Evolutionary conservation across 1,140 invertebrate species (phyloP).

Genomic region (Drosophila tani): DNA sequence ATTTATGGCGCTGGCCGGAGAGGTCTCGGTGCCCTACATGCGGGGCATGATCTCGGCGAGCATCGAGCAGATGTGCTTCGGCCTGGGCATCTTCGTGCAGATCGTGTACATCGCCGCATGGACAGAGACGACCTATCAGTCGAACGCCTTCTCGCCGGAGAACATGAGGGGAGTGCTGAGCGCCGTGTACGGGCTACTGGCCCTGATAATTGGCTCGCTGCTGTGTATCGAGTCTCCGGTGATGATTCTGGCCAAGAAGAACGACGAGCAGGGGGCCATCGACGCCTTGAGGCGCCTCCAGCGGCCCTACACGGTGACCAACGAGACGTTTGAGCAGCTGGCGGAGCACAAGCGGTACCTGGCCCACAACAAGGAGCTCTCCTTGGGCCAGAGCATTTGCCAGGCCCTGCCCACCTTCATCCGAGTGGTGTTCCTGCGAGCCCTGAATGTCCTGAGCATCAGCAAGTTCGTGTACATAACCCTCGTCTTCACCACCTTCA

Average conservation of each 20-base stretch:
- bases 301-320: conserved; percentile 49
- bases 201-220: conserved; percentile 32
- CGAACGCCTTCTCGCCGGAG: conserved; percentile 34
- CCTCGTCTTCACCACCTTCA: background rate
- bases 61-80: conserved; percentile 47
- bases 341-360: conserved; percentile 67
- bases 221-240: conserved; percentile 67
- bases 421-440: conserved; percentile 26
- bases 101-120: conserved; percentile 40
- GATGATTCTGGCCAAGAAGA: conserved; percentile 49
- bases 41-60: conserved; percentile 35
- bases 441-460: conserved; percentile 55
- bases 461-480: conserved; percentile 4
- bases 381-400: conserved; percentile 28
- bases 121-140: background rate
- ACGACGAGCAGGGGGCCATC: conserved; percentile 49
- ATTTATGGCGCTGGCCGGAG: conserved; percentile 55
- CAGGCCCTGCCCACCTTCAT: conserved; percentile 51
- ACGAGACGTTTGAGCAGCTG: conserved; percentile 62
- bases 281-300: conserved; percentile 62
- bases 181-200: conserved; percentile 46
- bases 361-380: conserved; percentile 57
- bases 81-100: conserved; percentile 53
- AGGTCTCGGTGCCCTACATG: conserved; percentile 50
- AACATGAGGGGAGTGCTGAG: conserved; percentile 58